phyloP scores from a whole-genome alignment of 2,113 vertebrate genomes.

The Lasiurus borealis region DNA sequence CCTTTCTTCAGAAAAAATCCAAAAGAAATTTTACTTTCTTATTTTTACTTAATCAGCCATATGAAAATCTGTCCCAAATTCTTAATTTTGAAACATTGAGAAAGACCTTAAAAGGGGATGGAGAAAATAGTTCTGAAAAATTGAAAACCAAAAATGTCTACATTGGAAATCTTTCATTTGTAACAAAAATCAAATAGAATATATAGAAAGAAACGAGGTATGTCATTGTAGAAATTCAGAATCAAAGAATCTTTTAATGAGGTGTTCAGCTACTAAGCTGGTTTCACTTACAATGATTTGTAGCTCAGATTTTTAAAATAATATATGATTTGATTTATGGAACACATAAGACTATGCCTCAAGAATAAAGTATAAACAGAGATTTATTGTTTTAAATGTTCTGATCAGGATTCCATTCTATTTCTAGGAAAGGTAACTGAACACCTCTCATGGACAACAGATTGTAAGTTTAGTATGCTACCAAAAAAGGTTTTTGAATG shows the following conservation, averaged over 20 bases:
- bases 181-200: slow-evolving; percentile 25
- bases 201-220: background rate
- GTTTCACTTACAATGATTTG: background rate
- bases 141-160: background rate
- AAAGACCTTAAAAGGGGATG: background rate
- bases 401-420: background rate
- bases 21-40: background rate
- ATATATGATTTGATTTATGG: background rate
- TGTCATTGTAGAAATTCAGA: background rate
- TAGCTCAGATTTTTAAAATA: background rate
- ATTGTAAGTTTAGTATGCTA: background rate
- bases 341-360: background rate
- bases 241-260: background rate
- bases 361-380: background rate
- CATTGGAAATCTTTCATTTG: background rate
- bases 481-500: background rate
- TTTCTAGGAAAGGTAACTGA: slow-evolving; percentile 51
- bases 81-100: background rate
- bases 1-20: background rate
- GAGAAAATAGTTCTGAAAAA: background rate
- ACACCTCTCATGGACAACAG: background rate
- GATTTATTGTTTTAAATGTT: slow-evolving; percentile 26
- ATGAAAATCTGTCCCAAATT: background rate
- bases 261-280: background rate
- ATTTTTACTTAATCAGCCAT: background rate